A percentile compares a stretch with the other conserved stretches of the same genome.
phyloP scores from a whole-genome alignment of 2,113 vertebrate species.

The Sitta europaea region DNA sequence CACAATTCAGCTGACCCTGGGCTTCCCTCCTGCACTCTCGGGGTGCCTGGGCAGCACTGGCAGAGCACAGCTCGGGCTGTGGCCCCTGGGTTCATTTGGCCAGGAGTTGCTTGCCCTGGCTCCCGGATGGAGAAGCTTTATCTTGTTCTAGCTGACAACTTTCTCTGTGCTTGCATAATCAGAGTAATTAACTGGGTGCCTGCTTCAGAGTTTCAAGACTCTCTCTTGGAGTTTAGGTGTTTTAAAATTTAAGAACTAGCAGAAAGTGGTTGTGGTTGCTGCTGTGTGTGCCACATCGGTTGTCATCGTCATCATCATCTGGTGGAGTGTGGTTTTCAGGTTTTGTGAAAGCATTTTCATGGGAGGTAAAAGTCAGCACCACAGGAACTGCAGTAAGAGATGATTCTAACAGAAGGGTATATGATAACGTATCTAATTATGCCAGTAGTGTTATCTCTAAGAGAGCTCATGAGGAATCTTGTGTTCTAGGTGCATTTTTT shows the following conservation, averaged over 20 bases:
- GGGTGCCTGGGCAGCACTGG: neutral
- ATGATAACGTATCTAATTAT: neutral
- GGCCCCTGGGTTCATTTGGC: neutral
- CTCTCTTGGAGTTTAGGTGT: neutral
- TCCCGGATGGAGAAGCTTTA: neutral
- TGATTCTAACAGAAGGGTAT: neutral
- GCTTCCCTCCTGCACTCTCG: neutral
- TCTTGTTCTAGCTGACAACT: neutral
- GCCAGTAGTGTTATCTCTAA: neutral
- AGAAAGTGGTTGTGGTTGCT: neutral
- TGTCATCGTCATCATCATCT: rapidly evolving
- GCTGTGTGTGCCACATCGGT: neutral
- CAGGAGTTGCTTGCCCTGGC: neutral
- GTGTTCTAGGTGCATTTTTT: neutral
- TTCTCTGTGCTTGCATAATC: neutral
- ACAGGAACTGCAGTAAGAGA: neutral
- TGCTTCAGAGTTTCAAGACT: neutral
- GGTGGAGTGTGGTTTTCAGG: neutral
- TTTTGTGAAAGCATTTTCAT: neutral
- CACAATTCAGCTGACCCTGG: neutral
- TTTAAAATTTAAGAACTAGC: neutral
- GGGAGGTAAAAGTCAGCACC: neutral
- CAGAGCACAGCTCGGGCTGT: neutral
- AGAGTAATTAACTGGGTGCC: neutral
- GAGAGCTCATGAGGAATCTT: neutral